Percentiles rank a stretch among this genome's conserved stretches.
These are phyloP conservation scores for Gryon sp. DNA, from an alignment of 1,140 invertebrate genomes.

Conservation along the genomic window DNA sequence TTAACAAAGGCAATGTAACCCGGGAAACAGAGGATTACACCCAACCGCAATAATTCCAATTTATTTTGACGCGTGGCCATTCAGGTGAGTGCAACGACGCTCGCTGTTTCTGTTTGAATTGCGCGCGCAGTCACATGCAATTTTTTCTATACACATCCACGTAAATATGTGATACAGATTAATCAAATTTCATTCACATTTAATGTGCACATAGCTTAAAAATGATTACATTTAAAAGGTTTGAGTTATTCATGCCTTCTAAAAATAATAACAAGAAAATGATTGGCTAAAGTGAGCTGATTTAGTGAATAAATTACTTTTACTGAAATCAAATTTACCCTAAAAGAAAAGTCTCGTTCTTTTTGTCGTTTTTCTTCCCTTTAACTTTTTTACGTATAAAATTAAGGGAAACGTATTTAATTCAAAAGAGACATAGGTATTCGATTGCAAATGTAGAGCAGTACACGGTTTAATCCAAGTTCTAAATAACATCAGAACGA, in stretches of 20 bases:
- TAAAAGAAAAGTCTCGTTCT: neutral
- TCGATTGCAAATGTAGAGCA: conserved; percentile 66
- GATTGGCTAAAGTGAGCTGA: too few species aligned
- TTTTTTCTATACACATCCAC: conserved; percentile 51
- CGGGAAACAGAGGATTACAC: conserved; percentile 67
- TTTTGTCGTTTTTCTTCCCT: neutral
- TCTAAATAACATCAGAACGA: conserved; percentile 71
- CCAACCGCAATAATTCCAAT: conserved; percentile 69
- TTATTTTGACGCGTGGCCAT: conserved; percentile 68
- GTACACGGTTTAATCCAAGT: conserved; percentile 72
- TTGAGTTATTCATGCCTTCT: too few species aligned
- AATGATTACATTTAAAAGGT: too few species aligned
- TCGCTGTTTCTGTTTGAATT: conserved; percentile 49
- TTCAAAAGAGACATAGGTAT: conserved; percentile 58
- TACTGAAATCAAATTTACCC: neutral
- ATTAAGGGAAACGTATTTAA: conserved; percentile 44
- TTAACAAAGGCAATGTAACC: conserved; percentile 72
- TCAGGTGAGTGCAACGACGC: conserved; percentile 58
- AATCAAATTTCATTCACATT: conserved; percentile 41
- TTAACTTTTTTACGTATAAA: conserved; percentile 10
- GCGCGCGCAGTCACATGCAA: conserved; percentile 39
- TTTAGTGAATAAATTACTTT: too few species aligned
- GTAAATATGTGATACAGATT: conserved; percentile 45
- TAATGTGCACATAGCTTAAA: neutral
- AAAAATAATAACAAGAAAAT: too few species aligned